Conservation (phyloP, 1,140 invertebrate species). For the Drosophila insularis region DNA sequence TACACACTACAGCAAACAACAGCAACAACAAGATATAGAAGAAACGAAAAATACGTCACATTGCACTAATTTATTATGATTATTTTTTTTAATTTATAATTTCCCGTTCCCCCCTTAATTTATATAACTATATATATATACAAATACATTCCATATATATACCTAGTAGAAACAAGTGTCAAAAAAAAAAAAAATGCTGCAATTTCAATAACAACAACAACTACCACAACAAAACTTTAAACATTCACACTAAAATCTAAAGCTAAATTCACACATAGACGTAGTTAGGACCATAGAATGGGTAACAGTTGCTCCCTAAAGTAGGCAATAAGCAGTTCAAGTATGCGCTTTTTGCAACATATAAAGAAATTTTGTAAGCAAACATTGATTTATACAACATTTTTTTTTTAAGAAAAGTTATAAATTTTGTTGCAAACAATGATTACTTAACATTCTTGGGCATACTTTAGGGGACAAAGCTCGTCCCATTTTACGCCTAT, state of each 20-base stretch:
- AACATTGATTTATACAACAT: too few species aligned
- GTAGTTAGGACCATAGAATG: too few species aligned
- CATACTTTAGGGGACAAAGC: too few species aligned
- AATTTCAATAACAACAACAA: constrained; percentile 27
- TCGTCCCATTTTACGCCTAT: too few species aligned
- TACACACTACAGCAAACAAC: constrained; percentile 8
- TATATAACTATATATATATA: constrained; percentile 17
- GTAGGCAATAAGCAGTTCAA: too few species aligned
- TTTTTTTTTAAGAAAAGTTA: too few species aligned
- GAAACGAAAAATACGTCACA: constrained; percentile 65
- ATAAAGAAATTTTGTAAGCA: too few species aligned
- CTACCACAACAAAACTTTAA: constrained; percentile 43
- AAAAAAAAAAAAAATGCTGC: constrained; percentile 37
- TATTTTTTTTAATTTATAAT: constrained; percentile 29
- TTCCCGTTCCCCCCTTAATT: constrained; percentile 46
- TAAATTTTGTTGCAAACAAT: too few species aligned
- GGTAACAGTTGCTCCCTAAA: too few species aligned
- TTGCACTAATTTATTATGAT: constrained; percentile 72
- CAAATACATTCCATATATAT: constrained; percentile 67
- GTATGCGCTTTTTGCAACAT: too few species aligned
- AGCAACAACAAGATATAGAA: background rate
- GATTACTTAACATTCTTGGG: too few species aligned
- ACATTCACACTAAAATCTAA: constrained; percentile 61
- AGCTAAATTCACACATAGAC: constrained; percentile 22
- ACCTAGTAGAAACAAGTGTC: constrained; percentile 42